These are phyloP conservation scores for Lepus timidus DNA, from an alignment of 2,113 vertebrate species.

Conservation along the genomic window DNA sequence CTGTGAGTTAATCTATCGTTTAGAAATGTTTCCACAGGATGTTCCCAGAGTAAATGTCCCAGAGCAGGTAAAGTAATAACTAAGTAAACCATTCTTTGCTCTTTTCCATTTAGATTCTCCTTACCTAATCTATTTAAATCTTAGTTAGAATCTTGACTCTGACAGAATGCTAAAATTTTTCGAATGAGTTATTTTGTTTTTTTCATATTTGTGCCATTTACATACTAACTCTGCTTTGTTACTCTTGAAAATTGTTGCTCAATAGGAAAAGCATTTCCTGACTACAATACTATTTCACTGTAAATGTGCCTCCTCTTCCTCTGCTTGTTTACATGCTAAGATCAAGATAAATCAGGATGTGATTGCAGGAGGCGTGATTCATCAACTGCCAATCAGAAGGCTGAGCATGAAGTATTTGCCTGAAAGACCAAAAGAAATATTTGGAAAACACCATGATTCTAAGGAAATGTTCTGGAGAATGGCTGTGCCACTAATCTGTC, in stretches of 20 bases:
- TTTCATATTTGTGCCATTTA: conserved; percentile 55
- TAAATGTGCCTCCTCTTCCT: not conserved
- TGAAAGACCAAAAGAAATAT: not conserved
- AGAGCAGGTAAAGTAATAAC: not conserved
- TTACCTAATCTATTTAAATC: conserved; percentile 62
- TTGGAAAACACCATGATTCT: not conserved
- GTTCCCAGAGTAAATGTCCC: not conserved
- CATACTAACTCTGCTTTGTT: not conserved
- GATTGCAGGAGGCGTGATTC: not conserved
- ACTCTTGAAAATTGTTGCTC: conserved; percentile 2
- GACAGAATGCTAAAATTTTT: conserved; percentile 51
- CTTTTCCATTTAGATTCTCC: conserved; percentile 65
- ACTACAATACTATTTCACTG: not conserved
- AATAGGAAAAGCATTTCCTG: not conserved
- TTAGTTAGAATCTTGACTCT: conserved; percentile 74
- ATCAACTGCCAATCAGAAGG: not conserved
- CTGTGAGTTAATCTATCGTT: conserved; percentile 7
- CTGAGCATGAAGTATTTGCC: not conserved
- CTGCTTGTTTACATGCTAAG: conserved; percentile 39
- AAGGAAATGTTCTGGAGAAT: not conserved
- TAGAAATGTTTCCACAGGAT: not conserved
- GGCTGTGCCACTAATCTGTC: not conserved
- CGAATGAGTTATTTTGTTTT: not conserved
- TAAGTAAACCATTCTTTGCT: conserved; percentile 25
- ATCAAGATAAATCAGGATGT: conserved; percentile 3